Conservation (phyloP, 2,888 invertebrate species). For the Alentia gelatinosa region DNA sequence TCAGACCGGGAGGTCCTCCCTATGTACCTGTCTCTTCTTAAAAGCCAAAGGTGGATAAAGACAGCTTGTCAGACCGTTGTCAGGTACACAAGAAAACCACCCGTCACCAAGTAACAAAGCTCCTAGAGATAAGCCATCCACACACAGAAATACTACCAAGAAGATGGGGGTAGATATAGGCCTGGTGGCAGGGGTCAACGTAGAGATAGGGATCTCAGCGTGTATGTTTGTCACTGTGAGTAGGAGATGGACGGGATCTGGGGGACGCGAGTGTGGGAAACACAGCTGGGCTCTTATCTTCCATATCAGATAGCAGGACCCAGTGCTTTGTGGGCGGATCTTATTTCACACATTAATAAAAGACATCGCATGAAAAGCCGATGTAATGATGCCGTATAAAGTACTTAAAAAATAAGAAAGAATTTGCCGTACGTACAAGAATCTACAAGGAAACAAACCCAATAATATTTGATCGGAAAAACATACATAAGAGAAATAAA, state of each 20-base stretch:
- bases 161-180: neutral
- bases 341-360: too few species aligned
- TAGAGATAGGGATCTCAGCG: neutral
- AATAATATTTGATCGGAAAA: too few species aligned
- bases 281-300: neutral
- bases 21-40: too few species aligned
- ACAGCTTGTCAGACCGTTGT: neutral
- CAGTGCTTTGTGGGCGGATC: too few species aligned
- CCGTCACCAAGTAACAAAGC: neutral
- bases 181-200: neutral
- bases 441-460: too few species aligned
- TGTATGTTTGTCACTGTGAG: neutral
- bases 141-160: neutral
- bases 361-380: too few species aligned
- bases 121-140: neutral
- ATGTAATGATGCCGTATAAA: too few species aligned
- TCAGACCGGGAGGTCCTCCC: too few species aligned
- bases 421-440: too few species aligned
- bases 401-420: too few species aligned
- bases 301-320: neutral
- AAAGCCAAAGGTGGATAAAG: neutral
- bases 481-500: too few species aligned
- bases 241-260: neutral
- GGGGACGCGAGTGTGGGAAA: neutral
- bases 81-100: neutral